Conservation (phyloP, 1,140 invertebrate genomes). For the Psix sp. region DNA sequence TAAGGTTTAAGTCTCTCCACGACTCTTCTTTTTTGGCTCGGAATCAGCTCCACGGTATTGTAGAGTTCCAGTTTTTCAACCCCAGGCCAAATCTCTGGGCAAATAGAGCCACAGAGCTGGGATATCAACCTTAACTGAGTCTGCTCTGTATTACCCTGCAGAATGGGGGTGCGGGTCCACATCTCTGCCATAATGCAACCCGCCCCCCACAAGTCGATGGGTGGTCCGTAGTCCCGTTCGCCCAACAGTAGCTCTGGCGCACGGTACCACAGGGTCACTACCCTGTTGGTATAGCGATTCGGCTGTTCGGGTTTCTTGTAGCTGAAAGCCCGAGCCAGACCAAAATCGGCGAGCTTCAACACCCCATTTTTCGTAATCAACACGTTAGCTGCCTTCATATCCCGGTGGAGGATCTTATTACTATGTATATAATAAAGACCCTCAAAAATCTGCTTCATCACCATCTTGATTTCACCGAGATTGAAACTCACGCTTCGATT, state of each 20-base stretch:
- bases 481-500: not conserved
- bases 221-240: not conserved
- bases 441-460: not conserved
- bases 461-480: not conserved
- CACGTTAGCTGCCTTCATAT: constrained; percentile 1
- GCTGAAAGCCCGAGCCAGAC: constrained; percentile 1
- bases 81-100: not conserved
- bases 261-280: constrained; percentile 12
- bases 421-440: not conserved
- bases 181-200: constrained; percentile 5
- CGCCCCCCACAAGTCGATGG: constrained; percentile 1
- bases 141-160: not conserved
- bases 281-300: not conserved
- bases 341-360: constrained; percentile 7
- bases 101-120: constrained; percentile 1
- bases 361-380: constrained; percentile 1
- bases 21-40: not conserved
- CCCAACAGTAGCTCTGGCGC: constrained; percentile 4
- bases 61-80: not conserved
- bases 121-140: not conserved
- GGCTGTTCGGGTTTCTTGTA: no score
- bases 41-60: not conserved
- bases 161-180: not conserved
- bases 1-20: no score
- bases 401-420: not conserved